Percentiles rank a stretch among this genome's conserved stretches.
Evolutionary conservation across 2,113 vertebrate genomes (phyloP).

Genomic region (Pachyramphus minor): DNA sequence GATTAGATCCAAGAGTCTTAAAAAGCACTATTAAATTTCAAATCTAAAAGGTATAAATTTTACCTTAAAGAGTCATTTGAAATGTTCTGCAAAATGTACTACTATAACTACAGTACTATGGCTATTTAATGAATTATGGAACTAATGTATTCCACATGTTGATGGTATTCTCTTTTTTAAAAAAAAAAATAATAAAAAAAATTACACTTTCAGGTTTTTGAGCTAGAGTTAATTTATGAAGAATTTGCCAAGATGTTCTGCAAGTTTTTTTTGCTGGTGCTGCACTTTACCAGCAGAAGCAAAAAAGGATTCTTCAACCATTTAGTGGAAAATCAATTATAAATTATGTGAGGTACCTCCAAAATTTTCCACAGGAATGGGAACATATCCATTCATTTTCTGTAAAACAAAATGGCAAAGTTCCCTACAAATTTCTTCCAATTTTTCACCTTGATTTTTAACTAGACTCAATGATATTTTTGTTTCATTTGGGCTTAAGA

Average conservation of each 20-base stretch:
- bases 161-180: background rate
- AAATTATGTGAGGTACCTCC: constrained; percentile 46
- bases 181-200: background rate
- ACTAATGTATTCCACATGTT: background rate
- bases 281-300: constrained; percentile 22
- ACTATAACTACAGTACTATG: background rate
- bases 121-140: background rate
- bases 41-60: background rate
- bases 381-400: constrained; percentile 46
- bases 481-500: constrained; percentile 11
- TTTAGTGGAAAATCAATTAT: constrained; percentile 68
- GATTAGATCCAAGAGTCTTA: background rate
- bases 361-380: constrained; percentile 51
- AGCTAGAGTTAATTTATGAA: constrained; percentile 36
- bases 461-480: background rate
- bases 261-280: constrained; percentile 45
- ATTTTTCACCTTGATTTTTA: constrained; percentile 28
- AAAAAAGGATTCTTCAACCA: constrained; percentile 33
- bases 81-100: background rate
- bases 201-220: constrained; percentile 27
- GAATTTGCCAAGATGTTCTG: constrained; percentile 49
- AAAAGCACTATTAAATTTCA: background rate
- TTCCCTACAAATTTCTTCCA: constrained; percentile 35
- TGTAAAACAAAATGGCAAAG: constrained; percentile 54
- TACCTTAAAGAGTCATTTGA: background rate